Percentiles rank a stretch among this genome's conserved stretches.
Evolutionary conservation across 2,797 vertebrate genomes (phyloP).

Genomic region (Gymnoscopelus microlampas): DNA sequence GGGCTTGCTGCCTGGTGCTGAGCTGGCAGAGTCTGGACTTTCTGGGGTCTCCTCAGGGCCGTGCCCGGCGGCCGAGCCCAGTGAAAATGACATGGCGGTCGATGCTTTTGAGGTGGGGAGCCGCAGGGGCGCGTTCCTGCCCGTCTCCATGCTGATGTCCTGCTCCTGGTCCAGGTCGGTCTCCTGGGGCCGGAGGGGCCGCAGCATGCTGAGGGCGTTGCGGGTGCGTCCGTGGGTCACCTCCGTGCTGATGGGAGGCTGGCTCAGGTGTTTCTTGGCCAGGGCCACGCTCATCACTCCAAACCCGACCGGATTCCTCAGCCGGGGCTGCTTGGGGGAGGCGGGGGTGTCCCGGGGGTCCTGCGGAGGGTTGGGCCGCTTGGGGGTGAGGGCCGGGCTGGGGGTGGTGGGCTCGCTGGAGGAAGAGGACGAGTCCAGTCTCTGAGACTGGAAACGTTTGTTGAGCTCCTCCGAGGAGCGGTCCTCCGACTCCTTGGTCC

Average conservation of each 20-base stretch:
- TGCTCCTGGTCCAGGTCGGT: constrained; percentile 88
- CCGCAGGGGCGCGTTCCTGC: constrained; percentile 66
- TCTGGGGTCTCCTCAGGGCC: constrained; percentile 59
- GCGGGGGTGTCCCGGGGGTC: constrained; percentile 70
- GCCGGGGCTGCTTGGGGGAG: constrained; percentile 81
- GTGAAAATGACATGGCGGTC: not conserved
- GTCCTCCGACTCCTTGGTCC: constrained; percentile 74
- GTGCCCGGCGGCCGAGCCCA: constrained; percentile 35
- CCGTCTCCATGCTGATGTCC: constrained; percentile 82
- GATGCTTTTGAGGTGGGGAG: constrained; percentile 37
- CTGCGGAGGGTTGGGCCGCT: constrained; percentile 79
- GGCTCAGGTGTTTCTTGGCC: constrained; percentile 93
- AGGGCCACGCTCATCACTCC: constrained; percentile 79
- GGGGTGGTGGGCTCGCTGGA: constrained; percentile 88
- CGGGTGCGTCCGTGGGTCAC: constrained; percentile 86
- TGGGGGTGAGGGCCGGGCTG: constrained; percentile 85
- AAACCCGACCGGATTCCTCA: constrained; percentile 85
- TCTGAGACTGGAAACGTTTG: constrained; percentile 90
- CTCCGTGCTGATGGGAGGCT: constrained; percentile 89
- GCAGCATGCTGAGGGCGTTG: constrained; percentile 97
- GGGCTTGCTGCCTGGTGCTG: constrained; percentile 81
- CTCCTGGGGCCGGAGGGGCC: constrained; percentile 88
- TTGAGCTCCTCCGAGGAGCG: constrained; percentile 90
- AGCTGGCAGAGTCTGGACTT: constrained; percentile 59
- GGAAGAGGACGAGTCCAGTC: constrained; percentile 89